phyloP scores from a whole-genome alignment of 2,113 vertebrate species.

The Rhinoptilus africanus region DNA sequence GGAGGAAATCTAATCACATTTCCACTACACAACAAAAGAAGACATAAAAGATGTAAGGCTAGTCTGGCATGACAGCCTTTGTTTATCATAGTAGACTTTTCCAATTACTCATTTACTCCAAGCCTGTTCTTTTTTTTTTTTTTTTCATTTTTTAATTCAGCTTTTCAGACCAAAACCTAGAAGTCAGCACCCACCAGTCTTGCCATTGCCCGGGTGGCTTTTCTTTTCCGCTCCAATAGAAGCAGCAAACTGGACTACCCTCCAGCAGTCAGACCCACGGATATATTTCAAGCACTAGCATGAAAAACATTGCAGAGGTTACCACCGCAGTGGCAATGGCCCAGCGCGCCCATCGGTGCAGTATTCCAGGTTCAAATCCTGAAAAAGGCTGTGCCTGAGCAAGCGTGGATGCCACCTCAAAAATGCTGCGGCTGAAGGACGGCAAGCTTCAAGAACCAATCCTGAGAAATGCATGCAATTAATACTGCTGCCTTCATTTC shows the following conservation, averaged over 20 bases:
- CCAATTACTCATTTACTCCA: background rate
- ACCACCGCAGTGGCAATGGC: background rate
- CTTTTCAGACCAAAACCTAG: background rate
- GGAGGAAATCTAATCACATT: background rate
- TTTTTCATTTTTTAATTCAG: background rate
- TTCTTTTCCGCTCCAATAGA: background rate
- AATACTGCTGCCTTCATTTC: background rate
- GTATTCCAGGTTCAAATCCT: background rate
- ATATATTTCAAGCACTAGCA: accelerated
- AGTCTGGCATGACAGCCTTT: background rate
- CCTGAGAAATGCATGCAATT: background rate
- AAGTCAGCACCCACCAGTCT: background rate
- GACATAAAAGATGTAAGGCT: background rate
- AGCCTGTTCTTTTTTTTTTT: background rate
- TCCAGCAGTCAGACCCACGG: background rate
- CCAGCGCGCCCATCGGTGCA: background rate
- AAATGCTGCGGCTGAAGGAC: accelerated
- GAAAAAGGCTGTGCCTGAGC: background rate
- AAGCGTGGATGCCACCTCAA: accelerated
- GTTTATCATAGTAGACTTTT: background rate
- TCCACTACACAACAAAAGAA: background rate
- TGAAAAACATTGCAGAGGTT: accelerated
- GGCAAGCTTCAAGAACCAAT: background rate
- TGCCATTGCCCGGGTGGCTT: background rate
- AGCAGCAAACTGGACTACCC: background rate